Percentiles rank a stretch among this genome's conserved stretches.
Evolutionary conservation across 1,140 invertebrate species (phyloP).

Genomic region (Musca domestica): DNA sequence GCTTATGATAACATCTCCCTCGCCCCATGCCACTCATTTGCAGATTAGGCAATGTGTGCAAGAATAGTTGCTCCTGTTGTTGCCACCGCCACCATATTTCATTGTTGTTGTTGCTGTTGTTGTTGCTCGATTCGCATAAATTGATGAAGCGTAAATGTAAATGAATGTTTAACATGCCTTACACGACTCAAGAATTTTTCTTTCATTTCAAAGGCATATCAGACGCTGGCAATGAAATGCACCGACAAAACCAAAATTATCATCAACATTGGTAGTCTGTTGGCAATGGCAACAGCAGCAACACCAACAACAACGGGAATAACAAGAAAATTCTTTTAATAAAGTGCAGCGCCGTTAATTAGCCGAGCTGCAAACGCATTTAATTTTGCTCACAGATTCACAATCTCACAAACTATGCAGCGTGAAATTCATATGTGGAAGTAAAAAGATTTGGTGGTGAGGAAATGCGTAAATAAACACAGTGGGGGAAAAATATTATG

Average conservation of each 20-base stretch:
- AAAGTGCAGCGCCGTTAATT: conserved; percentile 14
- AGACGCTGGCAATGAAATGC: too few relatives aligned
- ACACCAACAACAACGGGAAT: background rate
- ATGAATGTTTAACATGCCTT: conserved; percentile 15
- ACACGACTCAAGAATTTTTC: conserved; percentile 7
- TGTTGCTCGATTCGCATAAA: background rate
- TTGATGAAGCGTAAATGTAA: conserved; percentile 22
- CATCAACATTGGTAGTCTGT: too few relatives aligned
- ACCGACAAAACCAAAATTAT: too few relatives aligned
- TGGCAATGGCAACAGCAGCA: background rate
- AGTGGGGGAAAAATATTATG: background rate
- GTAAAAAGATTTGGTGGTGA: too few relatives aligned
- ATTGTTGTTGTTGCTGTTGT: background rate
- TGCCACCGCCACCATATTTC: too few relatives aligned
- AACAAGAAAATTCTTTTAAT: background rate
- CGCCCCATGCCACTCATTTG: too few relatives aligned
- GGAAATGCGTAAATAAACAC: background rate
- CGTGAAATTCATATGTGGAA: too few relatives aligned
- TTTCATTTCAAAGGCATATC: background rate
- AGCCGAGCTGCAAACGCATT: conserved; percentile 15
- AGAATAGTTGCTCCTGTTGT: too few relatives aligned
- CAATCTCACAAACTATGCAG: background rate
- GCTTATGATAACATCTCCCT: too few relatives aligned
- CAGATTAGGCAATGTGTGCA: too few relatives aligned
- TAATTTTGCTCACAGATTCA: background rate